Evolutionary conservation across 1,140 invertebrate genomes (phyloP).

Genomic region (Sitobion miscanthi): DNA sequence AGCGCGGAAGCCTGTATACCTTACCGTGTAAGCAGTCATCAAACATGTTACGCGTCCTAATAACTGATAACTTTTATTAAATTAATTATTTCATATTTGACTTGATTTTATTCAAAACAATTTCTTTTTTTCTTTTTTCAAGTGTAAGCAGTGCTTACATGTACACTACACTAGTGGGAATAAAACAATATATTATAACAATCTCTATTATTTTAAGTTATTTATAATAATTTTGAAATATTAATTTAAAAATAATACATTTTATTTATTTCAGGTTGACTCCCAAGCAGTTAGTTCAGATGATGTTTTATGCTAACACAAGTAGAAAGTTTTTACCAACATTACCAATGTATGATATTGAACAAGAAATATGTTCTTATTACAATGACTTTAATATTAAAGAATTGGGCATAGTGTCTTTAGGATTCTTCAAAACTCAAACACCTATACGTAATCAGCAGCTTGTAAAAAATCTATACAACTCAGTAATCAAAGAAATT

Average conservation of each 20-base stretch:
- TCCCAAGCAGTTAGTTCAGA: constrained; percentile 36
- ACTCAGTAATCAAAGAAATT: neutral
- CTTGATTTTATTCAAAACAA: too few relatives aligned
- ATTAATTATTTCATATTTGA: too few relatives aligned
- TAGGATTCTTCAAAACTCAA: constrained; percentile 44
- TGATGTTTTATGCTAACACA: constrained; percentile 53
- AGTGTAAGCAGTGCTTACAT: too few relatives aligned
- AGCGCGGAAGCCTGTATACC: too few relatives aligned
- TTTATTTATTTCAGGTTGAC: constrained; percentile 12
- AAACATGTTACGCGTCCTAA: too few relatives aligned
- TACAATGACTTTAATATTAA: constrained; percentile 25
- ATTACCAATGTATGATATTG: constrained; percentile 42
- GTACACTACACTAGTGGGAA: too few relatives aligned
- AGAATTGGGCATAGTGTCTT: constrained; percentile 29
- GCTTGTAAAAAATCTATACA: neutral
- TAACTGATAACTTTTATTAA: too few relatives aligned
- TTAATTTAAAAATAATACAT: neutral
- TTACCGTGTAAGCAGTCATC: too few relatives aligned
- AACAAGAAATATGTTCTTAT: constrained; percentile 39
- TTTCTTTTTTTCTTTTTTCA: too few relatives aligned
- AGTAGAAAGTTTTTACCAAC: constrained; percentile 41
- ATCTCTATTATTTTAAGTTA: neutral
- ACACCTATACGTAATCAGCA: constrained; percentile 40
- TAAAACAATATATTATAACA: neutral
- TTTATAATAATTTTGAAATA: neutral